Percentiles rank a stretch among this genome's conserved stretches.
phyloP scores from a whole-genome alignment of 2,113 vertebrate genomes.

The Psephotus haematonotus region DNA sequence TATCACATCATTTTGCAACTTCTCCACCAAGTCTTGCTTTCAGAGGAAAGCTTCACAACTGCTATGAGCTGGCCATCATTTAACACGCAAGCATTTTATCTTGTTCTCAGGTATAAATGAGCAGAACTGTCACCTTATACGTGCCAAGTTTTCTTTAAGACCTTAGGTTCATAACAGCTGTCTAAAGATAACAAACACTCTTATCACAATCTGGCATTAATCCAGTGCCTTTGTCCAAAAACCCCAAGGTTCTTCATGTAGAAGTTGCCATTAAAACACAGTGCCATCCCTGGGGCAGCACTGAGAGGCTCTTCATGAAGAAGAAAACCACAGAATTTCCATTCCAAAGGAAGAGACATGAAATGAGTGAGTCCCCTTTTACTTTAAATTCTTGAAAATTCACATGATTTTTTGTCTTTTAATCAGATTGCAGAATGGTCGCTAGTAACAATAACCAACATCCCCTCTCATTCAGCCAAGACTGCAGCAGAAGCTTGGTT shows the following conservation, averaged over 20 bases:
- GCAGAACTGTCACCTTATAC: not conserved
- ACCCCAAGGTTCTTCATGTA: not conserved
- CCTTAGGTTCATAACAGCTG: not conserved
- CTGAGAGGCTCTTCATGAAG: not conserved
- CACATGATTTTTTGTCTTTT: not conserved
- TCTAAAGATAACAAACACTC: not conserved
- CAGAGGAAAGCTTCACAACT: not conserved
- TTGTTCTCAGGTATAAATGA: not conserved
- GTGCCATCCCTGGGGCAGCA: not conserved
- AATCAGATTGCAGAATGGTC: not conserved
- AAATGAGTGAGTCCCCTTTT: not conserved
- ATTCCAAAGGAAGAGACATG: not conserved
- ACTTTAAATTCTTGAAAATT: not conserved
- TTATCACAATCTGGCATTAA: not conserved
- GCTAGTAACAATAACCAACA: not conserved
- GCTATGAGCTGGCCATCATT: not conserved
- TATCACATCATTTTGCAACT: not conserved
- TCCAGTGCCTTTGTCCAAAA: not conserved
- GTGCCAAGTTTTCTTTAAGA: not conserved
- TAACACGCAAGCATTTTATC: not conserved
- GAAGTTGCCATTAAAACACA: not conserved
- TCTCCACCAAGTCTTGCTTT: not conserved
- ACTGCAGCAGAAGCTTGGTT: not conserved
- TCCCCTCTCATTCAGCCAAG: not conserved
- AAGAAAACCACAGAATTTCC: not conserved